phyloP scores from a whole-genome alignment of 2,888 invertebrate genomes.

The Cybosia mesomella region DNA sequence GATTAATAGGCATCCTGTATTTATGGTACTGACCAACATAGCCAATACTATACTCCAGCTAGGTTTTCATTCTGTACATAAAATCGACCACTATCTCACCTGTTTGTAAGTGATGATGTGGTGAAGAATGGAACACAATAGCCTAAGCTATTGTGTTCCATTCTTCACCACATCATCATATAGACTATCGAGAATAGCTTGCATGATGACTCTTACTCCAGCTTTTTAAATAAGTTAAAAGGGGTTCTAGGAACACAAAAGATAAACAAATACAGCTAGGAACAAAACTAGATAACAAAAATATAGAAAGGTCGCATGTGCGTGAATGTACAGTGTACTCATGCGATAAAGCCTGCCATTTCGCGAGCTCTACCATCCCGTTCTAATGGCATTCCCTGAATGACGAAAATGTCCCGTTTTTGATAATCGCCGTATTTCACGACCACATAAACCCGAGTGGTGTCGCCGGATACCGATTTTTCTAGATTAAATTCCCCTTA shows the following conservation, averaged over 20 bases:
- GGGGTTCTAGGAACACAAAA: neutral
- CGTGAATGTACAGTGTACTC: conserved; percentile 15
- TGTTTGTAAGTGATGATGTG: too few relatives aligned
- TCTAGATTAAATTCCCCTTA: conserved; percentile 54
- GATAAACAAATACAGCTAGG: conserved; percentile 5
- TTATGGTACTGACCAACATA: too few relatives aligned
- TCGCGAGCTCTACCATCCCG: conserved; percentile 49
- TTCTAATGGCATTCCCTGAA: conserved; percentile 68
- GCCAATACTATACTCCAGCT: too few relatives aligned
- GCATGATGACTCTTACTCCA: too few relatives aligned
- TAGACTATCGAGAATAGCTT: too few relatives aligned
- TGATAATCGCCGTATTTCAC: conserved; percentile 80
- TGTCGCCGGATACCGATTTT: conserved; percentile 63
- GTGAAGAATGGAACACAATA: too few relatives aligned
- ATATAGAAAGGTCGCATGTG: conserved; percentile 10
- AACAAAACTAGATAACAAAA: conserved; percentile 11
- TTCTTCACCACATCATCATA: too few relatives aligned
- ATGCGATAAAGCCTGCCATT: conserved; percentile 46
- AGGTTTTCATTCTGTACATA: too few relatives aligned
- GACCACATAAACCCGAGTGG: conserved; percentile 69
- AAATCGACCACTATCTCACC: too few relatives aligned
- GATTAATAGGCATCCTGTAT: too few relatives aligned
- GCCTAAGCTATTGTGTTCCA: too few relatives aligned
- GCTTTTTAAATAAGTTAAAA: too few relatives aligned
- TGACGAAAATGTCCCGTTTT: conserved; percentile 79